Percentiles rank a stretch among this genome's conserved stretches.
phyloP scores from a whole-genome alignment of 2,113 vertebrate species.

The Zingel zingel region DNA sequence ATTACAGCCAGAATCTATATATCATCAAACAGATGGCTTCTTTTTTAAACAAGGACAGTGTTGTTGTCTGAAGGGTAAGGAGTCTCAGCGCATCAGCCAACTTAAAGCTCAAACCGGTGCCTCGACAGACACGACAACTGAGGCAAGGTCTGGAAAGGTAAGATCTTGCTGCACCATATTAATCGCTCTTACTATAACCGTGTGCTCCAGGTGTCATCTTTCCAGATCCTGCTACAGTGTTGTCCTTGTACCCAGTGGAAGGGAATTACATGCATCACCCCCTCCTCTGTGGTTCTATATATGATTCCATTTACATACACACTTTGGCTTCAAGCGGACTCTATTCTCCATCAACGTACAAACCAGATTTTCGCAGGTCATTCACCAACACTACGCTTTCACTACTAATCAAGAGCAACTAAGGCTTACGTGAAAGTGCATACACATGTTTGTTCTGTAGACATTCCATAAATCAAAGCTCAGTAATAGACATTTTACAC shows the following conservation, averaged over 20 bases:
- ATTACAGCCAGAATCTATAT: slow-evolving; percentile 70
- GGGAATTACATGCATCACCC: slow-evolving; percentile 22
- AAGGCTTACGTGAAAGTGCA: slow-evolving; percentile 9
- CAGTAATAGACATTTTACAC: neutral
- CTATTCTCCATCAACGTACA: neutral
- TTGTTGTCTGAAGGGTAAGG: slow-evolving; percentile 15
- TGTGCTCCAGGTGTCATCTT: neutral
- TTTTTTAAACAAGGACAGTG: slow-evolving; percentile 63
- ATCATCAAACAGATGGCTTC: slow-evolving; percentile 76
- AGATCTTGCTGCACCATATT: neutral
- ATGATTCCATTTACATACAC: slow-evolving; percentile 37
- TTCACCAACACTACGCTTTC: neutral
- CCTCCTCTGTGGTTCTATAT: slow-evolving; percentile 16
- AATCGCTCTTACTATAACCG: neutral
- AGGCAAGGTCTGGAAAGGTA: slow-evolving; percentile 2
- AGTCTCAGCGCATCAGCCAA: neutral
- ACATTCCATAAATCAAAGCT: slow-evolving; percentile 31
- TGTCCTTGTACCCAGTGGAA: slow-evolving; percentile 22
- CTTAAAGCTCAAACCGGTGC: neutral
- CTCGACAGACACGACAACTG: neutral
- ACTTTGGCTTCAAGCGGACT: slow-evolving; percentile 1
- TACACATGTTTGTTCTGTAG: neutral
- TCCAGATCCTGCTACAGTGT: neutral
- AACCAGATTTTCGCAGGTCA: neutral
- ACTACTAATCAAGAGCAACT: slow-evolving; percentile 16